These are phyloP conservation scores for Heteronetta atricapilla DNA, from an alignment of 2,113 vertebrate species.

Conservation along the genomic window DNA sequence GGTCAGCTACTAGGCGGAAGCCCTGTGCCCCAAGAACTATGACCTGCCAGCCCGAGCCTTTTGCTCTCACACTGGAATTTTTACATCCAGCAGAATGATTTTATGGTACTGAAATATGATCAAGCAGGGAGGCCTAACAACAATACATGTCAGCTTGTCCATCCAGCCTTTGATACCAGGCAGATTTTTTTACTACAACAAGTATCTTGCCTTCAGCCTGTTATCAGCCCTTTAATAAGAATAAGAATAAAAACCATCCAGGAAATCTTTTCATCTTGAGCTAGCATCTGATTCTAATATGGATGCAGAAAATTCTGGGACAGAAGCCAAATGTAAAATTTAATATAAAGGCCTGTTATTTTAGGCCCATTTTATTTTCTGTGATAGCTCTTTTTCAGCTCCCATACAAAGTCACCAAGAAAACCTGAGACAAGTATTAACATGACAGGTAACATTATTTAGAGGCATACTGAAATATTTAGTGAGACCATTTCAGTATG, in stretches of 20 bases:
- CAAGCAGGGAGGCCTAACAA: constrained; percentile 4
- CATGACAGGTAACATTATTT: not conserved
- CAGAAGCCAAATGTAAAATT: constrained; percentile 49
- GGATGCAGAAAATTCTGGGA: constrained; percentile 43
- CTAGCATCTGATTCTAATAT: constrained; percentile 60
- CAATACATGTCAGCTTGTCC: constrained; percentile 20
- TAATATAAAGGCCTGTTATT: constrained; percentile 58
- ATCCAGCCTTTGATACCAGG: constrained; percentile 28
- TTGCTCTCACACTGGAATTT: not conserved
- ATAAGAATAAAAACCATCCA: constrained; percentile 57
- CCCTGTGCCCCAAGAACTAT: not conserved
- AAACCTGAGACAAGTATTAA: constrained; percentile 3
- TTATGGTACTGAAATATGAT: not conserved
- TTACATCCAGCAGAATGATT: not conserved
- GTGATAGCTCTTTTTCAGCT: constrained; percentile 41
- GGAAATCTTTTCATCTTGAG: constrained; percentile 48
- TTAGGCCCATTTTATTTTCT: constrained; percentile 40
- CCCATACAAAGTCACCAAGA: not conserved
- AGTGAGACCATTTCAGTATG: not conserved
- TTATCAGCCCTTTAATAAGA: constrained; percentile 55
- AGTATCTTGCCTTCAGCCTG: constrained; percentile 41
- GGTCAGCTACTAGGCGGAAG: not conserved
- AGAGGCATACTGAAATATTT: constrained; percentile 1
- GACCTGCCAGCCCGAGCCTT: not conserved
- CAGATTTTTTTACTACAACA: constrained; percentile 5